A percentile compares a stretch with the other conserved stretches of the same genome.
Conservation (phyloP, 2,888 invertebrate genomes). For the Hermaeophaga mercurialis region DNA sequence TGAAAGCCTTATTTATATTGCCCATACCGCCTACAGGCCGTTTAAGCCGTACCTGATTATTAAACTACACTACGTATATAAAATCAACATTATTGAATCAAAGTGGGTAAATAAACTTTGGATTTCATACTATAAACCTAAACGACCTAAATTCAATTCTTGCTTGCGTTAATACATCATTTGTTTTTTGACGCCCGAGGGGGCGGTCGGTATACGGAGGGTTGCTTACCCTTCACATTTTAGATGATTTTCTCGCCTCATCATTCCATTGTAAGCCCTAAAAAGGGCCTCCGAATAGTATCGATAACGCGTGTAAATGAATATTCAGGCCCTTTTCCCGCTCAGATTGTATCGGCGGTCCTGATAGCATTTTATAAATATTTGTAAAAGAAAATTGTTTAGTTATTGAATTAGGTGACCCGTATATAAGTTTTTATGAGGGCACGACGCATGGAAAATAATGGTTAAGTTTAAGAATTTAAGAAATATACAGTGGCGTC, state of each 20-base stretch:
- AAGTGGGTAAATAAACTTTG: no score
- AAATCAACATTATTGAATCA: no score
- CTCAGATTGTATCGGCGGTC: constrained; percentile 6
- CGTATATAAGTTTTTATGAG: constrained; percentile 14
- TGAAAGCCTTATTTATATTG: no score
- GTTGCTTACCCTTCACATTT: constrained; percentile 29
- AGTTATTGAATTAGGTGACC: constrained; percentile 25
- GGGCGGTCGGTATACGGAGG: background rate
- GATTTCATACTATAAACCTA: background rate
- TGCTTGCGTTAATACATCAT: constrained; percentile 31
- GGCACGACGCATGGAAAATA: background rate
- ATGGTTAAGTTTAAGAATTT: no score
- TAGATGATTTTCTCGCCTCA: constrained; percentile 26
- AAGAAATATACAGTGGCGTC: no score
- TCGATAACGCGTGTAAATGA: constrained; percentile 33
- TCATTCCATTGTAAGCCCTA: constrained; percentile 11
- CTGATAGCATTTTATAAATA: constrained; percentile 26
- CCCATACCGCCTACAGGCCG: no score
- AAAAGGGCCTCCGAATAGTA: constrained; percentile 24
- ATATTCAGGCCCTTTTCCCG: constrained; percentile 26
- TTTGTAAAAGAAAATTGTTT: constrained; percentile 28
- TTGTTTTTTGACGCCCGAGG: constrained; percentile 33
- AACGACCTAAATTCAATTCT: constrained; percentile 26
- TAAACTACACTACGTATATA: no score
- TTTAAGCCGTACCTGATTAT: no score